phyloP scores from a whole-genome alignment of 2,888 invertebrate genomes.

The Parasteatoda lunata region DNA sequence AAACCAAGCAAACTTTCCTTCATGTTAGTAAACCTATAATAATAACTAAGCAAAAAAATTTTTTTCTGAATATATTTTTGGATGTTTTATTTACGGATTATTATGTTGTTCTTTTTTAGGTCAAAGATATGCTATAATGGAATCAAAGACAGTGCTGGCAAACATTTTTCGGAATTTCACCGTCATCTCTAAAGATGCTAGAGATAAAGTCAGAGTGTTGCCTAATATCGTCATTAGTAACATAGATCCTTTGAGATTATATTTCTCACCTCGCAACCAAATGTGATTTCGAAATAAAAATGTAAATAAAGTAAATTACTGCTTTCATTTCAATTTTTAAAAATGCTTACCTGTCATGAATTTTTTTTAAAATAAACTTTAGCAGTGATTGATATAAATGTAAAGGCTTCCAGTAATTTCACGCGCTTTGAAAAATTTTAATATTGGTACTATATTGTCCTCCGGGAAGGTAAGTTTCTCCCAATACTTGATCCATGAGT shows the following conservation, averaged over 20 bases:
- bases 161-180: conserved; percentile 53
- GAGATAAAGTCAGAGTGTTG: conserved; percentile 44
- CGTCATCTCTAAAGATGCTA: conserved; percentile 40
- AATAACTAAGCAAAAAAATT: neutral
- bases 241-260: conserved; percentile 35
- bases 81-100: neutral
- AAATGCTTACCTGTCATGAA: neutral
- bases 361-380: neutral
- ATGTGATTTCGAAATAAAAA: neutral
- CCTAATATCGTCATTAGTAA: conserved; percentile 47
- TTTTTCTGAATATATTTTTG: neutral
- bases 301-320: neutral
- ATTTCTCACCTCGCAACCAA: conserved; percentile 4
- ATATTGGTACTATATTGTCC: no score
- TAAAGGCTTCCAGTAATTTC: neutral
- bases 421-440: neutral
- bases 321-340: neutral
- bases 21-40: neutral
- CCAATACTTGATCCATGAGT: no score
- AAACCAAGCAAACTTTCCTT: neutral
- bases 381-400: neutral
- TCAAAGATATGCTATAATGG: conserved; percentile 64
- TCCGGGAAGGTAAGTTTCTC: no score
- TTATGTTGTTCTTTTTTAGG: conserved; percentile 61
- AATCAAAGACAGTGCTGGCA: conserved; percentile 57